Evolutionary conservation across 2,797 vertebrate species (phyloP).

Genomic region (Cetoscarus ocellatus): DNA sequence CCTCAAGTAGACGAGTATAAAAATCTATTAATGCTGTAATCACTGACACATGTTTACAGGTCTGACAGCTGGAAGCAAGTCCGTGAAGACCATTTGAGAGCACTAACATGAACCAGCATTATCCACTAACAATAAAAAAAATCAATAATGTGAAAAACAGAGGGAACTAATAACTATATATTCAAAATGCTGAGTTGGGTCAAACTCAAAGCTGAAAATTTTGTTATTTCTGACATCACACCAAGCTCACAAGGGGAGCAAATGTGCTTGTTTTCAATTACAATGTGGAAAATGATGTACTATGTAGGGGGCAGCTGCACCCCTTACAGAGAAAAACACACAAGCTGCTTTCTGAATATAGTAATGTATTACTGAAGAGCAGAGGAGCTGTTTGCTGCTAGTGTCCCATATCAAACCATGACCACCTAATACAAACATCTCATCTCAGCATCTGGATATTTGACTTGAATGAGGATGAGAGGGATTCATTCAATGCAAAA

Average conservation of each 20-base stretch:
- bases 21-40: conserved; percentile 63
- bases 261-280: conserved; percentile 54
- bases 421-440: conserved; percentile 20
- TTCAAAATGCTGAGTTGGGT: conserved; percentile 5
- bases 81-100: conserved; percentile 13
- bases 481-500: conserved; percentile 54
- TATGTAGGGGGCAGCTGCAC: conserved; percentile 39
- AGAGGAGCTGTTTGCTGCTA: conserved; percentile 17
- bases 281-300: conserved; percentile 57
- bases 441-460: conserved; percentile 54
- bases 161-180: neutral
- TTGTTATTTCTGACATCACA: conserved; percentile 15
- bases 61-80: conserved; percentile 34
- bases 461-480: conserved; percentile 53
- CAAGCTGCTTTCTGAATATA: conserved; percentile 34
- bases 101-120: conserved; percentile 20
- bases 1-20: conserved; percentile 34
- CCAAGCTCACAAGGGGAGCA: conserved; percentile 19
- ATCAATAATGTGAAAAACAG: conserved; percentile 7
- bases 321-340: conserved; percentile 50
- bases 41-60: conserved; percentile 70
- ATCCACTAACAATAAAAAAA: conserved; percentile 22
- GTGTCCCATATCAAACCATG: conserved; percentile 44
- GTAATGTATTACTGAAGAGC: neutral
- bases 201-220: conserved; percentile 14